Percentiles rank a stretch among this genome's conserved stretches.
These are phyloP conservation scores for Sogatella furcifera DNA, from an alignment of 1,140 invertebrate genomes.

Conservation along the genomic window DNA sequence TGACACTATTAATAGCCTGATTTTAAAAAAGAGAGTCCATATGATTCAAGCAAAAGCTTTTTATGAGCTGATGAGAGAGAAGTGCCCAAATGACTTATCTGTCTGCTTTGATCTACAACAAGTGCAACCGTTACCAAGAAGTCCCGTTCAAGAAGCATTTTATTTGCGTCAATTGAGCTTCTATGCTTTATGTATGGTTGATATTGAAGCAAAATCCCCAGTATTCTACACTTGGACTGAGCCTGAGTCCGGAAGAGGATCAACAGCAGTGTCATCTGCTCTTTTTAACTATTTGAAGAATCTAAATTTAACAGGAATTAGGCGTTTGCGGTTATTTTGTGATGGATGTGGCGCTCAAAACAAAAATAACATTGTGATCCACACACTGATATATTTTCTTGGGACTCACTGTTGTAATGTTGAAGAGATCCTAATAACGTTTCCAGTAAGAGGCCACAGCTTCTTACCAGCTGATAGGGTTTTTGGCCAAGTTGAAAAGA, in stretches of 20 bases:
- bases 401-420: too few relatives aligned
- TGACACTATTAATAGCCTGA: too few relatives aligned
- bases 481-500: constrained; percentile 25
- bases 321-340: background rate
- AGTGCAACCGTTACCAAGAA: too few relatives aligned
- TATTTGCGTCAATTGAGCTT: background rate
- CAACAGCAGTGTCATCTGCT: background rate
- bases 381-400: too few relatives aligned
- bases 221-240: background rate
- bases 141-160: too few relatives aligned
- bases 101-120: too few relatives aligned
- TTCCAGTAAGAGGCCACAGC: constrained; percentile 26
- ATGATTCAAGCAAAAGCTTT: too few relatives aligned
- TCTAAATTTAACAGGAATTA: background rate
- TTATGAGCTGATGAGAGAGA: too few relatives aligned
- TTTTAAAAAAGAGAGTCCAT: too few relatives aligned
- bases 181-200: background rate
- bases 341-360: background rate
- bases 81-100: too few relatives aligned
- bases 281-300: background rate
- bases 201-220: background rate
- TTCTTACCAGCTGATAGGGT: constrained; percentile 27
- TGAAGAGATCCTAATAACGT: constrained; percentile 13
- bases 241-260: background rate
- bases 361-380: background rate